phyloP scores from a whole-genome alignment of 2,113 vertebrate species.

The Camelus dromedarius region DNA sequence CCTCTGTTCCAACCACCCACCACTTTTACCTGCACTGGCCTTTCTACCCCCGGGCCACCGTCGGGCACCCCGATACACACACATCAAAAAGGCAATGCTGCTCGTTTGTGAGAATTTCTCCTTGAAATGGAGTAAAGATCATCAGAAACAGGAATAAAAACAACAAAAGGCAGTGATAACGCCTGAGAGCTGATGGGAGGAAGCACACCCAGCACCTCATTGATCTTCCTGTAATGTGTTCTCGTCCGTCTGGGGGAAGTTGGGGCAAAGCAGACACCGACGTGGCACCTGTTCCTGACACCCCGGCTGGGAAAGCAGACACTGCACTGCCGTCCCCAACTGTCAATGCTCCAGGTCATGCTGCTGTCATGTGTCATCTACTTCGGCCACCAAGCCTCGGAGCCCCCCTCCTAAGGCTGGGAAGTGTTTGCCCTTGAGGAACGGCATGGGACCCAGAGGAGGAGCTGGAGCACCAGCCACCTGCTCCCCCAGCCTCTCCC shows the following conservation, averaged over 20 bases:
- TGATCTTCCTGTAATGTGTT: not conserved
- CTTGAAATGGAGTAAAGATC: not conserved
- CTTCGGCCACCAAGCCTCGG: too few relatives aligned
- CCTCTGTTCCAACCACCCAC: not conserved
- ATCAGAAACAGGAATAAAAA: not conserved
- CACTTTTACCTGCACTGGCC: not conserved
- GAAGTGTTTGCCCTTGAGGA: not conserved
- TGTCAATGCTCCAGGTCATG: too few relatives aligned
- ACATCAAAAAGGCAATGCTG: rapidly evolving
- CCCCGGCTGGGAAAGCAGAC: not conserved
- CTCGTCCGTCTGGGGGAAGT: too few relatives aligned
- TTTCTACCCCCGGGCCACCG: rapidly evolving
- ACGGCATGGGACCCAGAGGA: not conserved
- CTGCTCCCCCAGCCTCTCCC: not conserved
- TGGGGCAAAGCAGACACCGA: not conserved
- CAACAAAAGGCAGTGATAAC: not conserved
- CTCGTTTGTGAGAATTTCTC: not conserved
- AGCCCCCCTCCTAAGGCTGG: not conserved
- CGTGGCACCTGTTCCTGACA: not conserved
- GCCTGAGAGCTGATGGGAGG: rapidly evolving
- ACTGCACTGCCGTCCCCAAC: not conserved
- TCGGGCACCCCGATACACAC: not conserved
- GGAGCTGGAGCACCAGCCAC: not conserved
- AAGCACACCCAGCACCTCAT: not conserved
- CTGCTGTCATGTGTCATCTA: rapidly evolving